Conservation (phyloP, 2,113 vertebrate genomes). For the Eolophus roseicapilla region DNA sequence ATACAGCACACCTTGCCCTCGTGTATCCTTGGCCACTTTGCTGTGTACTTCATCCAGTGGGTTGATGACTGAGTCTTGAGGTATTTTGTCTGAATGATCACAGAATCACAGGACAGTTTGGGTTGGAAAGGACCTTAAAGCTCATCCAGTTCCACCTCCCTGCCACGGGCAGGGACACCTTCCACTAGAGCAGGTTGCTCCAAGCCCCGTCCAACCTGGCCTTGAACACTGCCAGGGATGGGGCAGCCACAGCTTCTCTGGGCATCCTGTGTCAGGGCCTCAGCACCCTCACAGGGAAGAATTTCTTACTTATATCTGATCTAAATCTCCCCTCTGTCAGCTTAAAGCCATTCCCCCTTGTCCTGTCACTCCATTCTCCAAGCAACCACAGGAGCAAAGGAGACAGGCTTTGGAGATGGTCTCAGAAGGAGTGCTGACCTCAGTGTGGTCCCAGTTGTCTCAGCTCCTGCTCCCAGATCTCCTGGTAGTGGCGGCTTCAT, state of each 20-base stretch:
- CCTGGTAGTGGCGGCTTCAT: not conserved
- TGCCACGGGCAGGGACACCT: not conserved
- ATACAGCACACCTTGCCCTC: not conserved
- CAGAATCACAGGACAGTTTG: not conserved
- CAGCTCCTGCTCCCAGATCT: not conserved
- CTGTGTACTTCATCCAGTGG: not conserved
- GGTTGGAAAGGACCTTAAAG: not conserved
- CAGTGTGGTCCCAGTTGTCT: not conserved
- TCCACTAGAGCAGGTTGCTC: not conserved
- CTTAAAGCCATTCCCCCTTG: not conserved
- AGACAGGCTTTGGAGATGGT: not conserved
- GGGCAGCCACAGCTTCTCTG: not conserved
- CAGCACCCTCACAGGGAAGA: not conserved
- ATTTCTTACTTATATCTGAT: not conserved
- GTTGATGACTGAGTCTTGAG: not conserved
- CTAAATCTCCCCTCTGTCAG: not conserved
- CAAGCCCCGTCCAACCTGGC: not conserved
- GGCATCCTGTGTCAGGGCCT: not conserved
- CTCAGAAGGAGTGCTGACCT: fast-evolving
- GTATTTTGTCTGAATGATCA: not conserved
- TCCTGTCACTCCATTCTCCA: not conserved
- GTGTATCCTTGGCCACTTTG: not conserved
- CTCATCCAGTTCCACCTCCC: not conserved
- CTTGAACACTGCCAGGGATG: not conserved
- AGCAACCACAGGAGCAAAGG: not conserved